Conservation (phyloP, 2,113 vertebrate genomes). For the Typhlomys cinereus region DNA sequence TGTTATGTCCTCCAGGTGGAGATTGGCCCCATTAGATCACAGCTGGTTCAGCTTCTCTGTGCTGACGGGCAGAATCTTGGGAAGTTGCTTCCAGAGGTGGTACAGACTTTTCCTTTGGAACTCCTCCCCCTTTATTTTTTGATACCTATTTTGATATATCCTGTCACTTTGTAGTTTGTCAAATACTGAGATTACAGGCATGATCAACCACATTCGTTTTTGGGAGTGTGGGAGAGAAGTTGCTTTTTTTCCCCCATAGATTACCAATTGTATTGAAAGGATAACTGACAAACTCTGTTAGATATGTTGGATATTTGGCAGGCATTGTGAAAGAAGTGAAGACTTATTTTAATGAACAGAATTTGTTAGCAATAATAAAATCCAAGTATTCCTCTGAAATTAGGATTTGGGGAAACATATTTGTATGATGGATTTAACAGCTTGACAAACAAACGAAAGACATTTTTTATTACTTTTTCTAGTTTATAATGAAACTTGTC, state of each 20-base stretch:
- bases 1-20: no score
- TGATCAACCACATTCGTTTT: not conserved
- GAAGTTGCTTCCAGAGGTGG: no score
- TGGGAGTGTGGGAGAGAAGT: no score
- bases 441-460: no score
- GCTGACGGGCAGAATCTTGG: no score
- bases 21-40: no score
- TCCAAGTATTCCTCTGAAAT: not conserved
- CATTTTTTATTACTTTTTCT: no score
- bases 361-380: conserved; percentile 16
- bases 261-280: conserved; percentile 16
- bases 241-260: not conserved
- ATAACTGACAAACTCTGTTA: not conserved
- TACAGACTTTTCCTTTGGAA: no score
- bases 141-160: not conserved
- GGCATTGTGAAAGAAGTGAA: not conserved
- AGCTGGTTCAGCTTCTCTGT: no score
- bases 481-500: not conserved
- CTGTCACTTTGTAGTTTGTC: not conserved
- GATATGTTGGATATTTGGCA: not conserved
- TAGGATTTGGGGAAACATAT: conserved; percentile 21
- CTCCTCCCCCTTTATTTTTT: not conserved
- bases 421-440: not conserved
- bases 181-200: no score
- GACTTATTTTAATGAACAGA: not conserved